These are phyloP conservation scores for Drosophila rufa DNA, from an alignment of 1,140 invertebrate species.

Conservation along the genomic window DNA sequence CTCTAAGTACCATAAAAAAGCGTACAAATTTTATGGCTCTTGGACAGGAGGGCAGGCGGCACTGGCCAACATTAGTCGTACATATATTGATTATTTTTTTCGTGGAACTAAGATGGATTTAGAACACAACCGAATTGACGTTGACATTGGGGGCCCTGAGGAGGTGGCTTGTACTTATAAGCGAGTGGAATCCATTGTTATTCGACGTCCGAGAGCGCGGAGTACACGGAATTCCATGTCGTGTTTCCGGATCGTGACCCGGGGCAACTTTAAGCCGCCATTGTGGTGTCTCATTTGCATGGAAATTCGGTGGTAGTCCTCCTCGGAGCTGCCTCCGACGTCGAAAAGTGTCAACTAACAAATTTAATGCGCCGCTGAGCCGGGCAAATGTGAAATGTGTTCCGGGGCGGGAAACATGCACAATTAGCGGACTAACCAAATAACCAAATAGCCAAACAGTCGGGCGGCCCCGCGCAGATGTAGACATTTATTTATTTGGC, in stretches of 20 bases:
- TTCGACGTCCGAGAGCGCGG: slow-evolving; percentile 5
- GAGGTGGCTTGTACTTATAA: slow-evolving; percentile 18
- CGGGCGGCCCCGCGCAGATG: slow-evolving; percentile 37
- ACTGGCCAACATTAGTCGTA: slow-evolving; percentile 32
- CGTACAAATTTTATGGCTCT: slow-evolving; percentile 71
- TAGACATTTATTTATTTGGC: slow-evolving; percentile 67
- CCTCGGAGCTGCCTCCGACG: not conserved
- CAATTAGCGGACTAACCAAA: slow-evolving; percentile 51
- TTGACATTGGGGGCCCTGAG: slow-evolving; percentile 13
- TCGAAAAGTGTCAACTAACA: slow-evolving; percentile 60
- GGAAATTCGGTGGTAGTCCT: slow-evolving; percentile 36
- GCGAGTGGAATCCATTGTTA: slow-evolving; percentile 30
- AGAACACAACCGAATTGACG: slow-evolving; percentile 40
- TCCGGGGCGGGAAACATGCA: slow-evolving; percentile 50
- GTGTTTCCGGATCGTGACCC: slow-evolving; percentile 46
- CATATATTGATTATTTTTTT: slow-evolving; percentile 72
- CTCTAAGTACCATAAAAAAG: slow-evolving; percentile 73
- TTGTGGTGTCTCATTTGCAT: slow-evolving; percentile 54
- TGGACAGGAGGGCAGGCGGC: not conserved
- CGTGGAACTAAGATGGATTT: slow-evolving; percentile 39
- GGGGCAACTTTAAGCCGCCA: slow-evolving; percentile 43
- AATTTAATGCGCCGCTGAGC: slow-evolving; percentile 59
- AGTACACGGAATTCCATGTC: slow-evolving; percentile 38
- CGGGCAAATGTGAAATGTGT: slow-evolving; percentile 47
- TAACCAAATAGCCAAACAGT: slow-evolving; percentile 28